A percentile compares a stretch with the other conserved stretches of the same genome.
These are phyloP conservation scores for Leptobrachium leishanense DNA, from an alignment of 2,113 vertebrate species.

Conservation along the genomic window DNA sequence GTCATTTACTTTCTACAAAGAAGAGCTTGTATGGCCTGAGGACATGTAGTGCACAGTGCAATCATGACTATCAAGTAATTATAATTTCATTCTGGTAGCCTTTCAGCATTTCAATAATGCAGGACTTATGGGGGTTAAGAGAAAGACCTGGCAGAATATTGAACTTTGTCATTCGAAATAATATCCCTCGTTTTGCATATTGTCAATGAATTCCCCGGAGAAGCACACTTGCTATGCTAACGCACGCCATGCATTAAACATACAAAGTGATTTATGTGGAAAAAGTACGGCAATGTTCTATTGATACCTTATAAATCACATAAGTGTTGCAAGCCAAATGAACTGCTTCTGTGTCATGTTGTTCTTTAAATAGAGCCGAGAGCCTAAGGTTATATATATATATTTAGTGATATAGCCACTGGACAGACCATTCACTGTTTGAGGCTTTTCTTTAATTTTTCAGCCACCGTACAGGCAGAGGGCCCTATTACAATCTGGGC, in stretches of 20 bases:
- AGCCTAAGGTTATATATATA: no score
- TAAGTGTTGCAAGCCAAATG: no score
- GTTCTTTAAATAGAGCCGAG: no score
- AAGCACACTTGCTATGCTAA: neutral
- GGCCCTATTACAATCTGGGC: no score
- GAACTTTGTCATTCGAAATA: slow-evolving; percentile 25
- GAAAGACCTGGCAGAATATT: slow-evolving; percentile 5
- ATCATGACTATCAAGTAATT: slow-evolving; percentile 26
- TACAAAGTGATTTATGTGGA: neutral
- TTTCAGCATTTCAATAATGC: slow-evolving; percentile 23
- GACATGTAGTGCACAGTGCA: slow-evolving; percentile 21
- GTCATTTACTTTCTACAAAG: slow-evolving; percentile 36
- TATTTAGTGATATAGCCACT: no score
- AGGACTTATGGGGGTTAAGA: slow-evolving; percentile 3
- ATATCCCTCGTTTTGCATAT: slow-evolving; percentile 10
- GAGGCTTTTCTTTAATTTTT: no score
- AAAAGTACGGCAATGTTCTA: neutral
- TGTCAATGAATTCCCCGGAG: neutral
- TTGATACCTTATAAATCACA: neutral
- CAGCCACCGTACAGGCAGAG: no score
- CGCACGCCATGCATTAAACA: neutral
- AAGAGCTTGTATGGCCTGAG: slow-evolving; percentile 24
- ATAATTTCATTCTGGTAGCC: slow-evolving; percentile 24
- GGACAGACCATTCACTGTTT: no score
- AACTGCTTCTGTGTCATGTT: no score